Conservation (phyloP, 2,797 vertebrate genomes). For the Silurus lanzhouensis region DNA sequence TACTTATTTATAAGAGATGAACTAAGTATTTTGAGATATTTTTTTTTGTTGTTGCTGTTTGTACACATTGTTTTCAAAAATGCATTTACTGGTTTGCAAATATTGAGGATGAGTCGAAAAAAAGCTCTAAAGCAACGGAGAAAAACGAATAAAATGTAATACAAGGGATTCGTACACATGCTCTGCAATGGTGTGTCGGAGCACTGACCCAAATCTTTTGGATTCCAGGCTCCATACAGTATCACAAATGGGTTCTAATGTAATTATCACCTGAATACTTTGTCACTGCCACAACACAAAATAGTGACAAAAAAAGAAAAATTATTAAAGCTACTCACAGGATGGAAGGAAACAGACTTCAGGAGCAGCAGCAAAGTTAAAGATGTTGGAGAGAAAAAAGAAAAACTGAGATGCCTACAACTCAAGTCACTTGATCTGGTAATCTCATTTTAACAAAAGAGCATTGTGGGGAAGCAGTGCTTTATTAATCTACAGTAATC, state of each 20-base stretch:
- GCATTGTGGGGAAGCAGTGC: conserved; percentile 72
- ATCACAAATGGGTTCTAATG: not conserved
- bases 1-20: too few species aligned
- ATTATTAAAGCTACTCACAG: conserved; percentile 56
- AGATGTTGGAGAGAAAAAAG: conserved; percentile 57
- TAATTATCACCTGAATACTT: not conserved
- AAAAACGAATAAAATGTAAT: not conserved
- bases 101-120: too few species aligned
- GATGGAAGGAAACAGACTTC: conserved; percentile 51
- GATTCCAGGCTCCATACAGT: not conserved
- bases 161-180: not conserved
- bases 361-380: conserved; percentile 58
- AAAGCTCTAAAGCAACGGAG: too few species aligned
- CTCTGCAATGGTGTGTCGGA: not conserved
- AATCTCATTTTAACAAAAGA: conserved; percentile 80
- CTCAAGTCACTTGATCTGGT: conserved; percentile 82
- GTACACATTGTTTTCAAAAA: too few species aligned
- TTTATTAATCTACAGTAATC: conserved; percentile 74
- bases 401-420: conserved; percentile 62
- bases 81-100: too few species aligned
- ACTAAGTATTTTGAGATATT: too few species aligned
- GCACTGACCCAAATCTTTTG: not conserved
- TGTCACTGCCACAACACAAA: not conserved
- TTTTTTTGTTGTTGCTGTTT: too few species aligned
- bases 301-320: conserved; percentile 20